phyloP scores from a whole-genome alignment of 2,888 invertebrate genomes.

The Ectemnius cavifrons region DNA sequence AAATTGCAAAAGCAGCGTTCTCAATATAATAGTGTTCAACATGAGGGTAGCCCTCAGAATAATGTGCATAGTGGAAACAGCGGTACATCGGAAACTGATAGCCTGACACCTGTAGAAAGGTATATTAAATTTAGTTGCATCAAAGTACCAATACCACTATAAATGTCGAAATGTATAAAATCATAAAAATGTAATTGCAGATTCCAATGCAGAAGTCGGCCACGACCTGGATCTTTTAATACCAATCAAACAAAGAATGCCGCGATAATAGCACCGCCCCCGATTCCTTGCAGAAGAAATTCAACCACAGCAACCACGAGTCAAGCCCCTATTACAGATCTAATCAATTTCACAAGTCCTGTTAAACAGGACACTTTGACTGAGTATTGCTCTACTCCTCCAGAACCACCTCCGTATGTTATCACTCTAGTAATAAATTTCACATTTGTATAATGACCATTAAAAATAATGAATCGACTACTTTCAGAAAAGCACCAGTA shows the following conservation, averaged over 20 bases:
- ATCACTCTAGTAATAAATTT: slow-evolving; percentile 8
- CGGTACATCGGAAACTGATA: slow-evolving; percentile 63
- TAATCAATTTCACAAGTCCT: slow-evolving; percentile 76
- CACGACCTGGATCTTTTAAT: slow-evolving; percentile 81
- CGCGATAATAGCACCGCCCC: slow-evolving; percentile 79
- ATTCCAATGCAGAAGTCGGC: slow-evolving; percentile 80
- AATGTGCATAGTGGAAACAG: slow-evolving; percentile 53
- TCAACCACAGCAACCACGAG: slow-evolving; percentile 69
- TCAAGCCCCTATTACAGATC: slow-evolving; percentile 66
- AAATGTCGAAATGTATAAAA: background rate
- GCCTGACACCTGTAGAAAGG: slow-evolving; percentile 65
- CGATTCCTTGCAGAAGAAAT: slow-evolving; percentile 74
- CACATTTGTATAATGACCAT: background rate
- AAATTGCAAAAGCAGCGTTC: slow-evolving; percentile 83
- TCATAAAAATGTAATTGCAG: slow-evolving; percentile 61
- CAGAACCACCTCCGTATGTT: slow-evolving; percentile 70
- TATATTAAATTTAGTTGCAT: slow-evolving; percentile 42
- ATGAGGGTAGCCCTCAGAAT: slow-evolving; percentile 47
- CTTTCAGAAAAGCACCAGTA: slow-evolving; percentile 66
- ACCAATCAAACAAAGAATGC: slow-evolving; percentile 76
- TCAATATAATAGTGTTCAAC: slow-evolving; percentile 62
- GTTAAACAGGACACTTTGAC: slow-evolving; percentile 72
- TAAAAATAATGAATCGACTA: background rate
- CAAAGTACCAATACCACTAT: background rate
- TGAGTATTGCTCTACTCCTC: slow-evolving; percentile 70